A percentile compares a stretch with the other conserved stretches of the same genome.
phyloP scores from a whole-genome alignment of 2,797 vertebrate genomes.

The Propithecus perrieri region DNA sequence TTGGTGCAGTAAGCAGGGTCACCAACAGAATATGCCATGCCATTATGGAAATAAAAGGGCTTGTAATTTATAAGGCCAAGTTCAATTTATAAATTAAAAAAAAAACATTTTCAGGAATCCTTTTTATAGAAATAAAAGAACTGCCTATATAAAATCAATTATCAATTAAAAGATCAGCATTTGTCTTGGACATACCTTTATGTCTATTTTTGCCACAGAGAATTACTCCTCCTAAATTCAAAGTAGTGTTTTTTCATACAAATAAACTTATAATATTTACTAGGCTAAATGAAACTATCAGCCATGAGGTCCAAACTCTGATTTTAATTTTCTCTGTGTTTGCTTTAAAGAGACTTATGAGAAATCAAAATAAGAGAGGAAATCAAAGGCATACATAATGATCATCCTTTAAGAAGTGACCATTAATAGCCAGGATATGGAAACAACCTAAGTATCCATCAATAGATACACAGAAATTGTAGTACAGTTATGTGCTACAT shows the following conservation, averaged over 20 bases:
- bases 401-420: not conserved
- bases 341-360: not conserved
- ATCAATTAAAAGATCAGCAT: not conserved
- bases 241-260: not conserved
- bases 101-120: not conserved
- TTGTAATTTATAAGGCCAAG: not conserved
- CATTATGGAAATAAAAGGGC: not conserved
- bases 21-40: not conserved
- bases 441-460: not conserved
- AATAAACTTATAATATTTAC: not conserved
- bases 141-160: not conserved
- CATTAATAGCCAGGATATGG: not conserved
- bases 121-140: not conserved
- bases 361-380: not conserved
- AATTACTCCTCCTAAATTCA: not conserved
- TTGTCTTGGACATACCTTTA: not conserved
- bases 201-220: not conserved
- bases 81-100: conserved; percentile 41
- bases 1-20: not conserved
- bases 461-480: not conserved
- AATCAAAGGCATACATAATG: not conserved
- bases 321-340: not conserved
- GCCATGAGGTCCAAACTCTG: not conserved
- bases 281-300: not conserved
- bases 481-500: not conserved